Percentiles rank a stretch among this genome's conserved stretches.
Conservation (phyloP, 2,113 vertebrate genomes). For the Hypomesus transpacificus region DNA sequence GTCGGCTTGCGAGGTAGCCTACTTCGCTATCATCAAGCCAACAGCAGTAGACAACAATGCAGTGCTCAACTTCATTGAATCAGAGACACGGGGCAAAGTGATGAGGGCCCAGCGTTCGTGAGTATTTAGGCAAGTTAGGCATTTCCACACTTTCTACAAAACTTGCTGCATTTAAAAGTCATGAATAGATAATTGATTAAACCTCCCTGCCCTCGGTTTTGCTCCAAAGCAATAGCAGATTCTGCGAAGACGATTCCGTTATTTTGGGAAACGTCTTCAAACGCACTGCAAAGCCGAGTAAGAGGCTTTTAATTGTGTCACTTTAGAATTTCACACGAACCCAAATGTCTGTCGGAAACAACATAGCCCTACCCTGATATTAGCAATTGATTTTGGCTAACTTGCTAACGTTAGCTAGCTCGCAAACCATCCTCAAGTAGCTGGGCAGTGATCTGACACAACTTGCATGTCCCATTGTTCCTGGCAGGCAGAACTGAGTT, state of each 20-base stretch:
- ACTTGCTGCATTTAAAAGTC: too few species aligned
- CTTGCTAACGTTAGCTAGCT: not conserved
- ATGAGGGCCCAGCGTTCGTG: slow-evolving; percentile 57
- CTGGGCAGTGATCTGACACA: not conserved
- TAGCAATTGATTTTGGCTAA: not conserved
- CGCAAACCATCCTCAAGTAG: not conserved
- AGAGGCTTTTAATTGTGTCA: too few species aligned
- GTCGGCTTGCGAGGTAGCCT: not conserved
- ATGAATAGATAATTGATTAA: too few species aligned
- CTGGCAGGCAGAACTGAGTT: not conserved
- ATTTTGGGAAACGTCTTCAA: too few species aligned
- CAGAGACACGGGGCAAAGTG: not conserved
- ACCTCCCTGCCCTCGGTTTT: too few species aligned
- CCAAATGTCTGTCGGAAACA: too few species aligned
- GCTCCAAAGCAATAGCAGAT: too few species aligned
- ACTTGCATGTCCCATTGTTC: slow-evolving; percentile 7
- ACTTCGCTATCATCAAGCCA: not conserved
- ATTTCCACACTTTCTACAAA: not conserved
- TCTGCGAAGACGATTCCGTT: too few species aligned
- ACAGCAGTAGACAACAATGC: slow-evolving; percentile 15
- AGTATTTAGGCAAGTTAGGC: not conserved
- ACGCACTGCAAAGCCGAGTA: too few species aligned
- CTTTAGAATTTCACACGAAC: too few species aligned
- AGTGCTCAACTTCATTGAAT: slow-evolving; percentile 44
- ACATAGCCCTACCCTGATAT: not conserved